phyloP scores from a whole-genome alignment of 2,113 vertebrate genomes.

The Oreochromis aureus region DNA sequence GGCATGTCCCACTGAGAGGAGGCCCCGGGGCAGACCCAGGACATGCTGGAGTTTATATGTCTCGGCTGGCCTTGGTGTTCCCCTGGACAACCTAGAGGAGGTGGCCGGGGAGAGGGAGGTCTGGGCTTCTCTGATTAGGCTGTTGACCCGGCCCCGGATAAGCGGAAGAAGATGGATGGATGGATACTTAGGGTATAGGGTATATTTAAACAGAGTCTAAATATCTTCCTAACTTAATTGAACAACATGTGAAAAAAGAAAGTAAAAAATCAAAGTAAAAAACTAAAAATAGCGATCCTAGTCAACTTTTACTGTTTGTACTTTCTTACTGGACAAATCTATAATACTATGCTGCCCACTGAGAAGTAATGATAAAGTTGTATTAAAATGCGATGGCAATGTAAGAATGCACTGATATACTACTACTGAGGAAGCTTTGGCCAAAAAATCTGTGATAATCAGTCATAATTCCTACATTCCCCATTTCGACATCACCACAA shows the following conservation, averaged over 20 bases:
- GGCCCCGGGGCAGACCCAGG: background rate
- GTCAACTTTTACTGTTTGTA: background rate
- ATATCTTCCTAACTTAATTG: background rate
- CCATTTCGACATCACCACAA: background rate
- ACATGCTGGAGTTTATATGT: background rate
- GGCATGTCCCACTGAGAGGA: background rate
- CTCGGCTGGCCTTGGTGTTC: background rate
- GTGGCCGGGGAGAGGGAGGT: no score
- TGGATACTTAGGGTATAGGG: background rate
- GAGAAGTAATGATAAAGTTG: background rate
- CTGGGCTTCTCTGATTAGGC: no score
- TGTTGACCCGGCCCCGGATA: no score
- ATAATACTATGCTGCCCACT: background rate
- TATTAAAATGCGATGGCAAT: background rate
- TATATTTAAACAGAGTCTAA: background rate
- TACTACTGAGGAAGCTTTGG: background rate
- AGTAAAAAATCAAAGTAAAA: background rate
- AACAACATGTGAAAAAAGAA: background rate
- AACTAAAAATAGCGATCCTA: background rate
- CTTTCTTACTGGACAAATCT: background rate
- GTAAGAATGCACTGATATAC: background rate
- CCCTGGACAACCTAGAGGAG: background rate
- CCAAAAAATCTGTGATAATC: background rate
- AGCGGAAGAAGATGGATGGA: background rate
- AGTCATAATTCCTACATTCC: background rate